These are phyloP conservation scores for Strigamia transsilvanica DNA, from an alignment of 2,888 invertebrate genomes.

Conservation along the genomic window DNA sequence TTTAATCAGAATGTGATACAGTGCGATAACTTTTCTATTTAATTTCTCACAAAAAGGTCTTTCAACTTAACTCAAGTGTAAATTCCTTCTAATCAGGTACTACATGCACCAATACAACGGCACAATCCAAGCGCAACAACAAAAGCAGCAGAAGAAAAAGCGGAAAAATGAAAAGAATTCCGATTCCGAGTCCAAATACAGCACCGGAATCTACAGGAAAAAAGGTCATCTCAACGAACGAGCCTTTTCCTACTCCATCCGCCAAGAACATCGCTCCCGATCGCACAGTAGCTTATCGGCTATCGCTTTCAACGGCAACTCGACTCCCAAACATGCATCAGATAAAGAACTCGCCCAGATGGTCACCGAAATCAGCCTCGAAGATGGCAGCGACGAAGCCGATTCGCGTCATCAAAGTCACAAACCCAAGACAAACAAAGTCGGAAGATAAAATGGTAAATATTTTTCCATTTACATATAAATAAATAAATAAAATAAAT, in stretches of 20 bases:
- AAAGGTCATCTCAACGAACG: conserved; percentile 92
- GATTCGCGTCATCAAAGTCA: not conserved
- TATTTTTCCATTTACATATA: not conserved
- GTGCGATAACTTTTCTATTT: not conserved
- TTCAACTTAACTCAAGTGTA: conserved; percentile 11
- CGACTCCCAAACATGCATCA: not conserved
- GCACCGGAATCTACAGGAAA: conserved; percentile 87
- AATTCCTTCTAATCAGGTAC: conserved; percentile 46
- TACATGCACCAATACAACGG: conserved; percentile 57
- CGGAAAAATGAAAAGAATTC: conserved; percentile 50
- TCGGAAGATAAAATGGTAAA: conserved; percentile 41
- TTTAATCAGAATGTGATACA: not conserved
- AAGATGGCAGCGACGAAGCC: conserved; percentile 77
- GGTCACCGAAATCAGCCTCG: conserved; percentile 87
- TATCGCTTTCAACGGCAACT: conserved; percentile 73
- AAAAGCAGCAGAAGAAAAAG: conserved; percentile 52
- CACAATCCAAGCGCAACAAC: conserved; percentile 55
- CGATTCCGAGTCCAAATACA: conserved; percentile 69
- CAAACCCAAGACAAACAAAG: conserved; percentile 31
- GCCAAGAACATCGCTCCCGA: conserved; percentile 90
- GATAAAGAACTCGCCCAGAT: conserved; percentile 82
- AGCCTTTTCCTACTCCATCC: conserved; percentile 91
- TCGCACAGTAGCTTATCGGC: conserved; percentile 92
- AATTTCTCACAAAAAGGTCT: not conserved
- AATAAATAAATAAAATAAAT: no score